Evolutionary conservation across 1,140 invertebrate genomes (phyloP).

Genomic region (Eurosta solidaginis): DNA sequence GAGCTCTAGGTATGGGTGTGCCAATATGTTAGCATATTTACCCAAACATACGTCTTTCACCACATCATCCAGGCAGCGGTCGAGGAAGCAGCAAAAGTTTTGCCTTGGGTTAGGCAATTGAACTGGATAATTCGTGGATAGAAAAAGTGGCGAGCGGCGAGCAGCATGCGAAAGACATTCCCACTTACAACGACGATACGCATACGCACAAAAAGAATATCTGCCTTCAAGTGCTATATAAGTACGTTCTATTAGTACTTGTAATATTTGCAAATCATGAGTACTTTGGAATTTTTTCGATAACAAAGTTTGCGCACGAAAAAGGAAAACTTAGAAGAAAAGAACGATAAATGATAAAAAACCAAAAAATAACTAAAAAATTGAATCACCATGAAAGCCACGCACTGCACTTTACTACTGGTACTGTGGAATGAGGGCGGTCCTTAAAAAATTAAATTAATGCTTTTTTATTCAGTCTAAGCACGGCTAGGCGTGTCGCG

Average conservation of each 20-base stretch:
- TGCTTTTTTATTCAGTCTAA: no score
- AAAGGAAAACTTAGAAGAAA: not conserved
- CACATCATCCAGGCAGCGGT: not conserved
- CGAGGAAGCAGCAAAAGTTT: conserved; percentile 13
- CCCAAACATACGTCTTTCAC: not conserved
- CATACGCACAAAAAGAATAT: not conserved
- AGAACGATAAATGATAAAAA: not conserved
- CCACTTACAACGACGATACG: not conserved
- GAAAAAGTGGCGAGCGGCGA: not conserved
- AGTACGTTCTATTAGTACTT: not conserved
- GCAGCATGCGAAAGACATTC: not conserved
- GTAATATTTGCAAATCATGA: conserved; percentile 24
- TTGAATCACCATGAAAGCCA: not conserved
- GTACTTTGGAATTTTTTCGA: conserved; percentile 32
- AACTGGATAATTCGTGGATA: conserved; percentile 23
- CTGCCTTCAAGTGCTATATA: not conserved
- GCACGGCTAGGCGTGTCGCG: no score
- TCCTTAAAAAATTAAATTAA: no score
- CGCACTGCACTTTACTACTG: not conserved
- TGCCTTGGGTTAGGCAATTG: conserved; percentile 30
- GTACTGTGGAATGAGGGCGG: not conserved
- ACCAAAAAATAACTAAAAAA: conserved; percentile 5
- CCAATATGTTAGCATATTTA: no score
- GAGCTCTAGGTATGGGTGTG: not conserved
- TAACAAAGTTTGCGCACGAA: conserved; percentile 30